A percentile compares a stretch with the other conserved stretches of the same genome.
Conservation (phyloP, 1,140 invertebrate genomes). For the Brachionus calyciflorus region DNA sequence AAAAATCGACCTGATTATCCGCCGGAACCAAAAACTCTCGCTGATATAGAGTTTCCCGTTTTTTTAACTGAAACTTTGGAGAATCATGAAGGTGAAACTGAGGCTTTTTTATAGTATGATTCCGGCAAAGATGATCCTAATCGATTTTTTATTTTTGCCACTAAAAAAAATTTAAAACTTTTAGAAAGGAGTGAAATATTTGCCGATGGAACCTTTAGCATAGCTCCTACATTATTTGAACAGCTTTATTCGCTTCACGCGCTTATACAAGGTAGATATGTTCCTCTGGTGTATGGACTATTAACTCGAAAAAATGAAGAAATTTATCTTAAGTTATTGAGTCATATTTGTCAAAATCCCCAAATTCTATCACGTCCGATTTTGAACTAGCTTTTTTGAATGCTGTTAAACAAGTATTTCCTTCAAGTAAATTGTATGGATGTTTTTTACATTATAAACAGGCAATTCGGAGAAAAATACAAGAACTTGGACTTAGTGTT, state of each 20-base stretch:
- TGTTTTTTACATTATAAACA: slow-evolving; percentile 10
- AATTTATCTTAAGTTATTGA: not conserved
- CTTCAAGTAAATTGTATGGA: not conserved
- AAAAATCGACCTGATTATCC: not conserved
- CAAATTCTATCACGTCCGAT: not conserved
- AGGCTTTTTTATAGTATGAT: slow-evolving; percentile 12
- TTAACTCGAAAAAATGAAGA: slow-evolving; percentile 6
- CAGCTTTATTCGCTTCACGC: not conserved
- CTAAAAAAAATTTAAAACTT: not conserved
- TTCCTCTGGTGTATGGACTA: not conserved
- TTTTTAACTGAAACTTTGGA: not conserved
- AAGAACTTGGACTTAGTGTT: not conserved
- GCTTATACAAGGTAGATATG: not conserved
- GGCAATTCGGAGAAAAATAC: not conserved
- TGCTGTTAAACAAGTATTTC: not conserved
- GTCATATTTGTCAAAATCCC: not conserved
- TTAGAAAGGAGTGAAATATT: not conserved
- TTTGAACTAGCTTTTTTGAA: not conserved
- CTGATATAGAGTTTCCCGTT: not conserved
- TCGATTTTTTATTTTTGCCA: slow-evolving; percentile 15
- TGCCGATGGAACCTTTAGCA: slow-evolving; percentile 13
- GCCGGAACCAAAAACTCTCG: not conserved
- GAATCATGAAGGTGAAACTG: too few relatives aligned
- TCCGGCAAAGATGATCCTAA: not conserved
- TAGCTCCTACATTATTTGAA: not conserved